Base-by-base conservation (phyloP, 2,113 vertebrate genomes). In the Solea solea region DNA sequence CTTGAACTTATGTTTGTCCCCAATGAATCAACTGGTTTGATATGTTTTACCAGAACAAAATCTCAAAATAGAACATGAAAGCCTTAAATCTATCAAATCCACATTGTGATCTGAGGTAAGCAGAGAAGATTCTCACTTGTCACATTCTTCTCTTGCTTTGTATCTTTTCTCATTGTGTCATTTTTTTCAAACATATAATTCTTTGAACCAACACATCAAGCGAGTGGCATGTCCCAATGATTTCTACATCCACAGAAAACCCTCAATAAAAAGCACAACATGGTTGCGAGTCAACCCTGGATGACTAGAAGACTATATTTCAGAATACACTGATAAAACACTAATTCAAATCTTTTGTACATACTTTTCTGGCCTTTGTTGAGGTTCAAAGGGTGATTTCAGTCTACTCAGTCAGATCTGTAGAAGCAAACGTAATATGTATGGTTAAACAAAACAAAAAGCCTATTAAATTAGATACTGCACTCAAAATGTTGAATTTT, bases 281-380 rank as follows among this genome's bases (percentile, higher is more conserved):
- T 14, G 13, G 27, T 13, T 8, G 21, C 1, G 21, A 21, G 5
- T 57, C 55, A 41, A 7, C 41, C n/a, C 56, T 13, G 40, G 40
- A 48, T 54, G 46, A 0, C 50, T 54, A 40, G 41, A 63, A 54
- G 4, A 63, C 15, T 46, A 62, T 45, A 34, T 49, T 16, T 65
- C 4, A 65, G 21, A 21, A 21, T 21, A 72, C 12, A 4, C 21
- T 13, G 15, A 3, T 52, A 46, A 14, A 40, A 61, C 21, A 21
- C 21, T 14, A 49, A 12, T 3, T 15, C 1, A 41, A 21, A 21
- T 21, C 21, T 21, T 25, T 54, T 1, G 16, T 34, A 9, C 59
- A 53, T 48, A 74, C 70, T 64, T 58, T 73, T 49, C 2, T 14
- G 4, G 14, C 64, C 34, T 16, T 69, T 42, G 46, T 53, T 46